These are phyloP conservation scores for Apocheima hispidaria DNA, from an alignment of 2,888 invertebrate species.

Conservation along the genomic window DNA sequence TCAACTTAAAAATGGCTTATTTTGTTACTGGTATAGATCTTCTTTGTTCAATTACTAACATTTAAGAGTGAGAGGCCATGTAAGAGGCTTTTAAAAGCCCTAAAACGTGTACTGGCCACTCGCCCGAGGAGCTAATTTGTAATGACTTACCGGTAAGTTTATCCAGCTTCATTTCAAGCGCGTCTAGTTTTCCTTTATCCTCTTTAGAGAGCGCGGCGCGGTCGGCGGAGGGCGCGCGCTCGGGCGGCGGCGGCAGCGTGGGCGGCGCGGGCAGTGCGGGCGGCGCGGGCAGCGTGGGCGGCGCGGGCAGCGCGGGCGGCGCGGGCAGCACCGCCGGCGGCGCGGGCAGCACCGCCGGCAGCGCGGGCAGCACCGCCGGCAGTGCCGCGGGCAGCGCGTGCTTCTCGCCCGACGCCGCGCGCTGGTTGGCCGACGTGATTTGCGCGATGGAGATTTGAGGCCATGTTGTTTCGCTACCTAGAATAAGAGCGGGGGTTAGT, in stretches of 20 bases:
- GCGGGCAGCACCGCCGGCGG: not conserved
- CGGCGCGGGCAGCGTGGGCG: not conserved
- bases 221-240: constrained; percentile 35
- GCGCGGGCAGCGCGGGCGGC: not conserved
- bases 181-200: constrained; percentile 50
- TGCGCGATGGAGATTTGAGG: constrained; percentile 79
- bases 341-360: not conserved
- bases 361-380: constrained; percentile 38
- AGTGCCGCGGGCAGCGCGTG: constrained; percentile 48
- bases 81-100: too few species aligned
- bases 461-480: constrained; percentile 76
- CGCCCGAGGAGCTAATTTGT: too few species aligned
- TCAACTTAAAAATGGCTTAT: too few species aligned
- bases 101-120: too few species aligned
- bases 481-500: constrained; percentile 1
- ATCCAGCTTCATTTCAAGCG: constrained; percentile 71
- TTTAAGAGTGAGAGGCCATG: too few species aligned
- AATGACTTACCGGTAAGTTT: constrained; percentile 66
- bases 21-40: too few species aligned
- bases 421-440: constrained; percentile 75
- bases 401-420: constrained; percentile 76
- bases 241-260: constrained; percentile 34
- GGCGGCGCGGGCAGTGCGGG: constrained; percentile 21
- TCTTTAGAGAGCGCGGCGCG: constrained; percentile 5
- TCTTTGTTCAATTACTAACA: too few species aligned